Conservation (phyloP, 2,797 vertebrate species). For the Rousettus madagascariensis region DNA sequence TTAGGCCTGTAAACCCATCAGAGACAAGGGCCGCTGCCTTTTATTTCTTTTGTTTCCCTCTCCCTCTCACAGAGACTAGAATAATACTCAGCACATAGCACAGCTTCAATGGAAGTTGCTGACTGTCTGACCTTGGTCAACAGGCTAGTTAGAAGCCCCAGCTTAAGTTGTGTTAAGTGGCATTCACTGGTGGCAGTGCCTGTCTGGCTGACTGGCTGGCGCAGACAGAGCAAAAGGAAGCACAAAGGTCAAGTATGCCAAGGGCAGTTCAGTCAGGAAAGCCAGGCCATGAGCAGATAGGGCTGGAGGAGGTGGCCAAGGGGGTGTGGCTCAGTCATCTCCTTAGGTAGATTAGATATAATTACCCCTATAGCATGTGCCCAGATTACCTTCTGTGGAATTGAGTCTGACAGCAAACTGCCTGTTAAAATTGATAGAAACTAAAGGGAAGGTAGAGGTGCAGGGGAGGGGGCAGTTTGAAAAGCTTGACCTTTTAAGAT, state of each 20-base stretch:
- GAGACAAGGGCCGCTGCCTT: constrained; percentile 40
- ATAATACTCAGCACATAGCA: not conserved
- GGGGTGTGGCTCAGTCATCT: constrained; percentile 4
- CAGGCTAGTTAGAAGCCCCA: constrained; percentile 20
- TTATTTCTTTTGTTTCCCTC: constrained; percentile 57
- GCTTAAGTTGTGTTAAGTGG: constrained; percentile 45
- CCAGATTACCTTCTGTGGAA: constrained; percentile 55
- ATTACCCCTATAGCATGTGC: constrained; percentile 44
- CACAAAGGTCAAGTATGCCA: not conserved
- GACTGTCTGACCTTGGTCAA: constrained; percentile 68
- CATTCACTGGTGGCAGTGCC: constrained; percentile 22
- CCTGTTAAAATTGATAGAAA: constrained; percentile 37
- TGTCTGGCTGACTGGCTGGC: not conserved
- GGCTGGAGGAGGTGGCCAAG: not conserved
- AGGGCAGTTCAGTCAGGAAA: constrained; percentile 50
- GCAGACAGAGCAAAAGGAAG: not conserved
- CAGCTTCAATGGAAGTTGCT: constrained; percentile 50
- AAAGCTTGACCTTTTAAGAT: constrained; percentile 54
- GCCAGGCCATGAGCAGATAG: constrained; percentile 43
- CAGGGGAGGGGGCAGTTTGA: not conserved
- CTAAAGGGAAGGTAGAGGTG: not conserved
- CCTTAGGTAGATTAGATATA: constrained; percentile 43
- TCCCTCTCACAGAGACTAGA: not conserved
- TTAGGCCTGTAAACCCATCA: constrained; percentile 51
- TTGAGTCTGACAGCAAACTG: constrained; percentile 58